These are phyloP conservation scores for Nycticryphes semicollaris DNA, from an alignment of 2,113 vertebrate genomes.

Conservation along the genomic window DNA sequence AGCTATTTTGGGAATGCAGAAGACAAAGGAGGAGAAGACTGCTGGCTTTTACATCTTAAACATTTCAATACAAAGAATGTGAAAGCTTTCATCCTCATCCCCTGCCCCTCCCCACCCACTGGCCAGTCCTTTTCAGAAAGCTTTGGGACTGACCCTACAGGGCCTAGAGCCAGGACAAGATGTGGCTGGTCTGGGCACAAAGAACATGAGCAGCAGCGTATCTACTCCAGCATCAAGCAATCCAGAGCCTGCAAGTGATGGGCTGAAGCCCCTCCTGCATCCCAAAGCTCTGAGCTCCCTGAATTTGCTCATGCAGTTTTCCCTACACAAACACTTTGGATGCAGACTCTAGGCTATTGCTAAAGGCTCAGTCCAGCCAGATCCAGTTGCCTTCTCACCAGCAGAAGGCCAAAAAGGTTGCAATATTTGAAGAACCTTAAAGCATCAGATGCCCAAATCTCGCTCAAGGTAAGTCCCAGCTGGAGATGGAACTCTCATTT, in stretches of 20 bases:
- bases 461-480: neutral
- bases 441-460: neutral
- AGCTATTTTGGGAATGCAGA: neutral
- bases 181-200: neutral
- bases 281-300: neutral
- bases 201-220: neutral
- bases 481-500: neutral
- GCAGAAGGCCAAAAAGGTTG: neutral
- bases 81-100: neutral
- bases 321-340: accelerated
- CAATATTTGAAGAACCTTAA: neutral
- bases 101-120: neutral
- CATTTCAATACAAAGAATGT: neutral
- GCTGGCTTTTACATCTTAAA: neutral
- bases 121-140: neutral
- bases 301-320: neutral
- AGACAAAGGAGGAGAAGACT: neutral
- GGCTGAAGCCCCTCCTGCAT: neutral
- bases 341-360: neutral
- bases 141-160: neutral
- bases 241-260: neutral
- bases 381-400: neutral
- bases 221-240: neutral
- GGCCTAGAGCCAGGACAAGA: neutral
- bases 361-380: neutral